Base-by-base conservation (phyloP, 1,140 invertebrate genomes). In the Cydia pomonella region DNA sequence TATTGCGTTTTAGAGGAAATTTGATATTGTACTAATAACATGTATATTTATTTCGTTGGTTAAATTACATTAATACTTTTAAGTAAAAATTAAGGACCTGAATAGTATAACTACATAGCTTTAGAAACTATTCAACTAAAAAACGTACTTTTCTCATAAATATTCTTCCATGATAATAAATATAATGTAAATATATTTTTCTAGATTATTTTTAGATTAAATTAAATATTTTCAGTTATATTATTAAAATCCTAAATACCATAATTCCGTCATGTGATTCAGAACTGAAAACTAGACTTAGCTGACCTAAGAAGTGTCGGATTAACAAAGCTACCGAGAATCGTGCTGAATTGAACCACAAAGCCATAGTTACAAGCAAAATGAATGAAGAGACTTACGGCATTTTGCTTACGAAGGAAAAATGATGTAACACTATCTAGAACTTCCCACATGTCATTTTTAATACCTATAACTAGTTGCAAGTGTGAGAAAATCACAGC, bases 401-500 rank as follows among this genome's bases (percentile, higher is more conserved):
- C 53, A 12, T 59, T 59, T 59, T 21, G 21, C 47, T 59, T 23
- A 23, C 18, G 53, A 59, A 1, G 21, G 50, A n/a, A 53, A 59
- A 59, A 18, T 21, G 53, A 9, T n/a, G 6, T 50, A 21, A 53
- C n/a, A 53, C n/a, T 53, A 53, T 23, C 53, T 59, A 10, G 18
- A 12, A 59, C 21, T 59, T 59, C 16, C 50, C n/a, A 53, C 50
- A 50, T n/a, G n/a, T 50, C n/a, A 50, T n/a, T 21, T 21, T 59
- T 59, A 18, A 59, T 59, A 59, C 18, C n/a, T 59, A 59, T 59
- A 23, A 21, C 21, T 59, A 59, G 21, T 44, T 16, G 18, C 1
- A 59, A 59, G 53, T 59, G 21, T 59, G 53, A 59, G 53, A 59
- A 59, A 21, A 59, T 59, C 50, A 53, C 50, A 59, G 6, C 21